Percentiles rank a stretch among this genome's conserved stretches.
These are phyloP conservation scores for Amblyjoppa proteus DNA, from an alignment of 2,888 invertebrate genomes.

Conservation along the genomic window DNA sequence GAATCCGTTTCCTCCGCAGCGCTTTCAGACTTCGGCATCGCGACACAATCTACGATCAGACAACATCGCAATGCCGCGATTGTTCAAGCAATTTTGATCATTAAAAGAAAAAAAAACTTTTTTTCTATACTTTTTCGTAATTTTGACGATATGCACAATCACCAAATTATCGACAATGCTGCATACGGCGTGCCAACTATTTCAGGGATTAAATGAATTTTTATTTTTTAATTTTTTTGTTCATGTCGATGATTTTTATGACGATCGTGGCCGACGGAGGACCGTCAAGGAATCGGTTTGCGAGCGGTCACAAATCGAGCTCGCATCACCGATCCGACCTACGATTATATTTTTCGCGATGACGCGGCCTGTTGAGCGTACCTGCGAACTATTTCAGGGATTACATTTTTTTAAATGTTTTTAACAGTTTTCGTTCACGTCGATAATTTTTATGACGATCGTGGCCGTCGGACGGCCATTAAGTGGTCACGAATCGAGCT, in stretches of 20 bases:
- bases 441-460: too few species aligned
- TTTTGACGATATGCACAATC: not conserved
- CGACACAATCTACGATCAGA: not conserved
- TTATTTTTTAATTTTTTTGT: too few species aligned
- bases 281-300: not conserved
- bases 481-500: not conserved
- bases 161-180: not conserved
- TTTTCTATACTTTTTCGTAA: not conserved
- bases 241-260: too few species aligned
- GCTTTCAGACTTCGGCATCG: constrained; percentile 23
- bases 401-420: too few species aligned
- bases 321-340: not conserved
- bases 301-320: not conserved
- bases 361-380: not conserved
- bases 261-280: too few species aligned
- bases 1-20: not conserved
- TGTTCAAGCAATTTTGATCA: not conserved
- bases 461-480: not conserved
- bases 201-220: too few species aligned
- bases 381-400: not conserved
- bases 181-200: too few species aligned
- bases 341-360: not conserved
- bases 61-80: not conserved
- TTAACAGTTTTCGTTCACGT: too few species aligned
- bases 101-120: not conserved